Evolutionary conservation across 1,140 invertebrate species (phyloP).

Genomic region (Cotesia vestalis): DNA sequence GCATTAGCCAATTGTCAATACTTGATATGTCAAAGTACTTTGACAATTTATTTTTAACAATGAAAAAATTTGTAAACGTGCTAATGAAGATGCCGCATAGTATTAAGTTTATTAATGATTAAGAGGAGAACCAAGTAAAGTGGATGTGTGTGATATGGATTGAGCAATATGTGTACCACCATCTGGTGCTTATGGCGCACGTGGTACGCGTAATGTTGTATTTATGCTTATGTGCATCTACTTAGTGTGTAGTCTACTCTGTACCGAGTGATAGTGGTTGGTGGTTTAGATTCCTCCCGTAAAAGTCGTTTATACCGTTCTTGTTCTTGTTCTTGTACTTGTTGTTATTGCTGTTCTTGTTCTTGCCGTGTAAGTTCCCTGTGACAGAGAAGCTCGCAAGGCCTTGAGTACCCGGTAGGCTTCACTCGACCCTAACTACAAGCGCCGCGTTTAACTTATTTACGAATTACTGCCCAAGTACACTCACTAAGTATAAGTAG

Average conservation of each 20-base stretch:
- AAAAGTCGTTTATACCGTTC: too few relatives aligned
- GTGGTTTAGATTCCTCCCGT: conserved; percentile 1
- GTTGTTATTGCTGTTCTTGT: neutral
- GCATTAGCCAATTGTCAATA: too few relatives aligned
- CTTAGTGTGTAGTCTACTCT: neutral
- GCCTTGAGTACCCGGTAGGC: too few relatives aligned
- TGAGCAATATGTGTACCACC: conserved; percentile 21
- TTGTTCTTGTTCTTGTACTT: too few relatives aligned
- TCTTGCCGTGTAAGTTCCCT: too few relatives aligned
- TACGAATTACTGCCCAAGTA: conserved; percentile 15
- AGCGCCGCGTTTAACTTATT: conserved; percentile 33
- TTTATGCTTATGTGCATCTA: conserved; percentile 35
- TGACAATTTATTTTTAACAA: too few relatives aligned
- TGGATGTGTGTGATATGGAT: neutral
- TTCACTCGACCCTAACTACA: conserved; percentile 24
- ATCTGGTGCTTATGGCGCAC: conserved; percentile 27
- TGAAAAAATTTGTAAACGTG: too few relatives aligned
- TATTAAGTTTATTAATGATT: too few relatives aligned
- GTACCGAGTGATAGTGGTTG: conserved; percentile 10
- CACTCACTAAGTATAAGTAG: neutral
- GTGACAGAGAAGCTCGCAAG: too few relatives aligned
- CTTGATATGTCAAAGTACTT: too few relatives aligned
- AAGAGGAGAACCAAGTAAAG: too few relatives aligned
- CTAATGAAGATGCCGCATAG: too few relatives aligned
- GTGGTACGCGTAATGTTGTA: conserved; percentile 24